Base-by-base conservation (phyloP, 2,888 invertebrate genomes). In the Brachynemurus nebulosus region DNA sequence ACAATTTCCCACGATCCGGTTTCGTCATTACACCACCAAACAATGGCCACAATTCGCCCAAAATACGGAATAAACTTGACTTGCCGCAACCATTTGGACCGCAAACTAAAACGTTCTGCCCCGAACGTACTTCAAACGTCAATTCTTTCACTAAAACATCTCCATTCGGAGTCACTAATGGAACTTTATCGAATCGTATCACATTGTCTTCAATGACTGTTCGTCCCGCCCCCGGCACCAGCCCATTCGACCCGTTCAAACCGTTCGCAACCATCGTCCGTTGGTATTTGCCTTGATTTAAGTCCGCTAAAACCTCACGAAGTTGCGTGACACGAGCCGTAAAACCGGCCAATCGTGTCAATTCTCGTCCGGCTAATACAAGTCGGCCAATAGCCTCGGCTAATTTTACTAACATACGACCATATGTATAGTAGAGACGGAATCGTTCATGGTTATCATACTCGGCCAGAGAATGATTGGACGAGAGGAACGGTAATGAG, bases 41-140 rank as follows among this genome's bases (percentile, higher is more conserved):
- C 45, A 92, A 71, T 1, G 97, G 97, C 98, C 98, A 98, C 45
- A 98, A 67, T 71, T 93, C 96, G 36, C 97, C 97, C 11, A 98
- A 74, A 57, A 95, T 85, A 45, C 97, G 74, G 73, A 98, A 98
- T 56, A 98, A 72, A 1, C 95, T 96, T 43, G 92, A 92, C 65
- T 98, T 98, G 39, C 97, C 97, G 63, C 96, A 93, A 1, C 98
- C 97, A 63, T 98, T 98, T 2, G 97, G 97, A 0, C 97, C 97
- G 62, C 95, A 96, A 0, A 97, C 92, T n/a, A 97, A 65, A 1
- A 97, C 93, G 68, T 97, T 97, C 69, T 88, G 86, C 33, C 96
- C 96, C 0, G 93, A 92, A 40, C 53, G 53, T 43, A 92, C 93
- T 74, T 93, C 91, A 58, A 98, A 91, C 35, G 75, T 76, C 11